A percentile compares a stretch with the other conserved stretches of the same genome.
These are phyloP conservation scores for Spea multiplicata DNA, from an alignment of 2,113 vertebrate species.

Conservation along the genomic window DNA sequence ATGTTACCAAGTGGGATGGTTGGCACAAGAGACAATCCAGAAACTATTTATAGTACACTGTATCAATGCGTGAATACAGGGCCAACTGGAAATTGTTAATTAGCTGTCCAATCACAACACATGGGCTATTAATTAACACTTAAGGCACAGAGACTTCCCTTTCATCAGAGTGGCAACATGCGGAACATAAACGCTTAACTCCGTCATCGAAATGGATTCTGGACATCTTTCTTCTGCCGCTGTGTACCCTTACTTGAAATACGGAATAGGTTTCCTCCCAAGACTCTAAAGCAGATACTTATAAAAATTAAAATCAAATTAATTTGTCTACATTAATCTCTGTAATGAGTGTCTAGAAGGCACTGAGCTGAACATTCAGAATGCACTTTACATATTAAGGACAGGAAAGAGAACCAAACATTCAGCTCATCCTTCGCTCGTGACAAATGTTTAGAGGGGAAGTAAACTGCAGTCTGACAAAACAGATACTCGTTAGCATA, in stretches of 20 bases:
- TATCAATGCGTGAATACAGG: no score
- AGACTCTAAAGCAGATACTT: slow-evolving; percentile 47
- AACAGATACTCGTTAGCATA: slow-evolving; percentile 42
- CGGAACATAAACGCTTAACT: slow-evolving; percentile 9
- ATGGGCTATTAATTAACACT: no score
- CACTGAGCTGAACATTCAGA: slow-evolving; percentile 44
- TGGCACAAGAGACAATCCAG: no score
- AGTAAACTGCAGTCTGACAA: slow-evolving; percentile 43
- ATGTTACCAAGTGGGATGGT: no score
- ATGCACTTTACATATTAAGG: slow-evolving; percentile 49
- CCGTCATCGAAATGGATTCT: slow-evolving; percentile 20
- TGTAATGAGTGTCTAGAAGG: slow-evolving; percentile 46
- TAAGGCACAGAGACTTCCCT: slow-evolving; percentile 13
- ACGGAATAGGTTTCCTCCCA: slow-evolving; percentile 38
- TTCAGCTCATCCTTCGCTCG: slow-evolving; percentile 30
- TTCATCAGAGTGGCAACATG: slow-evolving; percentile 1
- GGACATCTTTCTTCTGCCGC: slow-evolving; percentile 29
- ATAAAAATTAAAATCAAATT: slow-evolving; percentile 49
- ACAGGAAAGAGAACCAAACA: slow-evolving; percentile 27
- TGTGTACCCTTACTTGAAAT: slow-evolving; percentile 28
- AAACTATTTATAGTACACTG: no score
- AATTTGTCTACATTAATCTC: slow-evolving; percentile 49
- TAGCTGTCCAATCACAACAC: no score
- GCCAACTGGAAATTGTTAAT: no score
- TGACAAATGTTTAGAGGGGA: slow-evolving; percentile 39